Base-by-base conservation (phyloP, 2,888 invertebrate genomes). In the Caenorhabditis angaria region DNA sequence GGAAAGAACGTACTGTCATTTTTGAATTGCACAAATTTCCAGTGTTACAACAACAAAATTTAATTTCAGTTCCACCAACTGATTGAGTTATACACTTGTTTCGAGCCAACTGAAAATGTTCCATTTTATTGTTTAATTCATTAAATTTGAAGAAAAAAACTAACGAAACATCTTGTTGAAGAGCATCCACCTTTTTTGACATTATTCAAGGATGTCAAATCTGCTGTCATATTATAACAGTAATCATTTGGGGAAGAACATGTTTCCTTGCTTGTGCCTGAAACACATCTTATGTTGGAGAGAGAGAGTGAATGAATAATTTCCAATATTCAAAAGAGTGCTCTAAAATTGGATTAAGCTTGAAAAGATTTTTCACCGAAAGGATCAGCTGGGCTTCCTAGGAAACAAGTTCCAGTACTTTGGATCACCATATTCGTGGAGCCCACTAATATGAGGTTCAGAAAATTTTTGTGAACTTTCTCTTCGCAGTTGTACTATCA, bases 21-120 rank as follows among this genome's bases (percentile, higher is more conserved):
- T 78, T 78, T 6, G 78, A 78, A 58, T 78, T 78, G 65, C 78
- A 78, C 47, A 78, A 59, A 59, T 78, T 74, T 14, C 78, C 78
- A n/a, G 68, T 69, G 57, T 78, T 78, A 56, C 78, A 78, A 48
- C 78, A 78, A 48, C 78, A 78, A 48, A 78, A 76, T 25, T 68
- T 56, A 47, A 74, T 58, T 48, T 66, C 58, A 25, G 60, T 70
- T 25, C 78, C 78, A 22, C 65, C 71, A 22, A 78, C 35, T 1
- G 60, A 55, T 47, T 78, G 73, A 1, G 61, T 65, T n/a, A 76
- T 57, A 57, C 78, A 78, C 28, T 76, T 74, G 61, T 78, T 78
- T 18, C 70, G 56, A 47, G 65, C 67, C 14, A 76, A 29, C 69
- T 69, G 65, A 29, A 57, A 66, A 24, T 0, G 3, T 56, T 24